A percentile compares a stretch with the other conserved stretches of the same genome.
These are phyloP conservation scores for Calliopsis andreniformis DNA, from an alignment of 1,140 invertebrate species.

Conservation along the genomic window DNA sequence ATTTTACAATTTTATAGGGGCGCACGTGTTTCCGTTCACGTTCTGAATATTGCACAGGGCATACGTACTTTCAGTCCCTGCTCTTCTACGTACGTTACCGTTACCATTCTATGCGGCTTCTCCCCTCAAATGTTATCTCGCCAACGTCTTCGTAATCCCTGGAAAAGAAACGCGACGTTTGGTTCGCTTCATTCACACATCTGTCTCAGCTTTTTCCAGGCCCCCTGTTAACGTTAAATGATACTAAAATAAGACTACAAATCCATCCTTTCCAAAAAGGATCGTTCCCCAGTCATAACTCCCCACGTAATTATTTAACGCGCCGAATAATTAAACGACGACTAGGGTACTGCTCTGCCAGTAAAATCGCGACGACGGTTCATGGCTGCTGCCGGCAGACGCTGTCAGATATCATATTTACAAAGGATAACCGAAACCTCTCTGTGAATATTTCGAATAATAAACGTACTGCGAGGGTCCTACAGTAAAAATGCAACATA, in stretches of 20 bases:
- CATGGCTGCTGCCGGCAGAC: not conserved
- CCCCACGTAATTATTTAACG: not conserved
- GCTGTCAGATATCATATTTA: slow-evolving; percentile 25
- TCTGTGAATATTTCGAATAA: slow-evolving; percentile 19
- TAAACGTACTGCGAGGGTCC: not conserved
- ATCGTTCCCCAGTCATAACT: not conserved
- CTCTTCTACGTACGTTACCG: not conserved
- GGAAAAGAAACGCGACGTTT: slow-evolving; percentile 2
- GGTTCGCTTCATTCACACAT: too few relatives aligned
- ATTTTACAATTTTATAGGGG: slow-evolving; percentile 64
- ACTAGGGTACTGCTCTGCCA: not conserved
- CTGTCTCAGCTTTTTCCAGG: too few relatives aligned
- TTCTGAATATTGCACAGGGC: slow-evolving; percentile 58
- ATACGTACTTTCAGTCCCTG: slow-evolving; percentile 12
- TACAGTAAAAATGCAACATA: slow-evolving; percentile 9
- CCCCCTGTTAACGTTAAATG: too few relatives aligned
- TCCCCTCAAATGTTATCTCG: not conserved
- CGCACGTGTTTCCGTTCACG: slow-evolving; percentile 45
- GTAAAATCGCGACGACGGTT: not conserved
- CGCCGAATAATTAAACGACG: slow-evolving; percentile 23
- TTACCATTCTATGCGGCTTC: slow-evolving; percentile 7
- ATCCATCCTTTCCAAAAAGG: not conserved
- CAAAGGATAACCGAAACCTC: slow-evolving; percentile 5
- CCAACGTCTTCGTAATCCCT: not conserved
- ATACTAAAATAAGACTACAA: not conserved